Percentiles rank a stretch among this genome's conserved stretches.
These are phyloP conservation scores for Pogoniulus pusillus DNA, from an alignment of 2,797 vertebrate species.

Conservation along the genomic window DNA sequence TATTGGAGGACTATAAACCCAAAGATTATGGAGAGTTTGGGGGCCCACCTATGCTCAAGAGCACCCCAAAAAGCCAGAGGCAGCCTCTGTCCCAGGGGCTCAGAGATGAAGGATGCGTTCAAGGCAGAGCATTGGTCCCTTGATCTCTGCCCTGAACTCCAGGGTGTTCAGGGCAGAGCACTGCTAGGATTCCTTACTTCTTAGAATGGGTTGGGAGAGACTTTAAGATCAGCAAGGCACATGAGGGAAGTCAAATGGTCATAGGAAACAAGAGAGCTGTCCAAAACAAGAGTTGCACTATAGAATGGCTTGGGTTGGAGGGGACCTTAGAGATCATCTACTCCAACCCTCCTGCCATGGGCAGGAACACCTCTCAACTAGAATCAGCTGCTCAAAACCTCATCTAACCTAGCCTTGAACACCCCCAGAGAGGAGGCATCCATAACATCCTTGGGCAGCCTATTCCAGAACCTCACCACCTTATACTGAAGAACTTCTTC, in stretches of 20 bases:
- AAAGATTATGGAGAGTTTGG: neutral
- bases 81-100: neutral
- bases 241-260: neutral
- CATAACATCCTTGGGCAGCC: no score
- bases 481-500: no score
- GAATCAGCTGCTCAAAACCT: no score
- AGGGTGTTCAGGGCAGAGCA: neutral
- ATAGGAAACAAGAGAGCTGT: fast-evolving
- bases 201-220: no score
- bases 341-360: no score
- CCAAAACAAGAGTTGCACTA: fast-evolving
- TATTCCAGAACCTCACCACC: no score
- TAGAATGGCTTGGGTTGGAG: no score
- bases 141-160: no score
- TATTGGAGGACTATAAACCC: neutral
- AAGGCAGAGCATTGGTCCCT: neutral
- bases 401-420: no score
- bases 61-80: neutral
- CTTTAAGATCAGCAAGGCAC: neutral
- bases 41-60: neutral
- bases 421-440: no score
- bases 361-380: no score
- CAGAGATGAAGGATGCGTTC: neutral
- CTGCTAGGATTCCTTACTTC: neutral
- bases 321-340: no score